These are phyloP conservation scores for Gobionotothen gibberifrons DNA, from an alignment of 2,797 vertebrate genomes.

Conservation along the genomic window DNA sequence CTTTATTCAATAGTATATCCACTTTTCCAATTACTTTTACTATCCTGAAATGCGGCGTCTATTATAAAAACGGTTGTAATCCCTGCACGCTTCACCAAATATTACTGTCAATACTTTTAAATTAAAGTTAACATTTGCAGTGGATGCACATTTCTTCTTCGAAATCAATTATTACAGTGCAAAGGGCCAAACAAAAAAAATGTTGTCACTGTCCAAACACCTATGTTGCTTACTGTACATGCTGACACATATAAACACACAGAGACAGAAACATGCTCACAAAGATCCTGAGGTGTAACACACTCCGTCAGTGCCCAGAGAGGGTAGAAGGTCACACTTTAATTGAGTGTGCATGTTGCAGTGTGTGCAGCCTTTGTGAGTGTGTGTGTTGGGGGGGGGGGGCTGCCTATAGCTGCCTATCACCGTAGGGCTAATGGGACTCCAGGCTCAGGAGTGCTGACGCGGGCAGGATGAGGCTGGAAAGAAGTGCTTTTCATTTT, in stretches of 20 bases:
- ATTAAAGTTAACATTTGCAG: not conserved
- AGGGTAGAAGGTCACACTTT: conserved; percentile 77
- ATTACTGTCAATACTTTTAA: too few relatives aligned
- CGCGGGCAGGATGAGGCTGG: conserved; percentile 54
- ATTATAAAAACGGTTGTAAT: too few relatives aligned
- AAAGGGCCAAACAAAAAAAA: not conserved
- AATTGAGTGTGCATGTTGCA: conserved; percentile 81
- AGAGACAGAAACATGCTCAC: conserved; percentile 5
- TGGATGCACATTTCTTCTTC: not conserved
- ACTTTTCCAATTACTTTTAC: too few relatives aligned
- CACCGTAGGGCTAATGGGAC: conserved; percentile 76
- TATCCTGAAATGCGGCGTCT: not conserved
- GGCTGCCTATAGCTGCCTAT: conserved; percentile 45
- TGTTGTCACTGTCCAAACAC: not conserved
- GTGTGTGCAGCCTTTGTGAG: conserved; percentile 43
- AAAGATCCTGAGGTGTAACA: conserved; percentile 19
- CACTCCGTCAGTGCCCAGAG: conserved; percentile 52
- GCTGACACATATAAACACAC: not conserved
- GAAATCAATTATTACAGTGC: not conserved
- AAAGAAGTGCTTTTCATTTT: conserved; percentile 64
- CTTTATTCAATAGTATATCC: not conserved
- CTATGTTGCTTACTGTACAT: not conserved
- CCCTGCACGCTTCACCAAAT: too few relatives aligned
- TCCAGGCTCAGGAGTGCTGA: conserved; percentile 71
- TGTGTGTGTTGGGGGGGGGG: conserved; percentile 12